Base-by-base conservation (phyloP, 2,797 vertebrate species). In the Onychomys torridus region DNA sequence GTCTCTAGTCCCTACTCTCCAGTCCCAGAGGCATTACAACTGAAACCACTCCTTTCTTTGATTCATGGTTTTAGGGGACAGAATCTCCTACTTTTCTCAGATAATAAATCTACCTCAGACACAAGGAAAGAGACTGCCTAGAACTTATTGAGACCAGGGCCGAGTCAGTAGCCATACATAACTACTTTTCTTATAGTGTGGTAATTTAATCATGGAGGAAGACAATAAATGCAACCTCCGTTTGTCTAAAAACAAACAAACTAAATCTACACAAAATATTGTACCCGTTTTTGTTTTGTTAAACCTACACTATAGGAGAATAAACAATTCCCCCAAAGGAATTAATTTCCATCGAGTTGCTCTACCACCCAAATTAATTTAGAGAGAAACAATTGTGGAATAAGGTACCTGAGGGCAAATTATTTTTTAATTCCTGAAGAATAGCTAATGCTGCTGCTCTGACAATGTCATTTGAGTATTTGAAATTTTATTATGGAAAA, bases 401-500 rank as follows among this genome's bases (percentile, higher is more conserved):
- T 90, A 87, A 6, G 23, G 59, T 55, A 79, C n/a, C 79, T 90
- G 16, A 89, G 97, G 97, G 85, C 27, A 94, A 37, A 71, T 85
- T 55, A 43, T 52, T 43, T 96, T 67, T 76, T 96, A 94, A 94
- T 90, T 92, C 55, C 43, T 93, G 40, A 94, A 89, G 95, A 96
- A 88, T 90, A 86, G 21, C 19, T 87, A 59, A 96, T 93, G 40
- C 43, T 95, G 96, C 77, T 78, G 79, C 8, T 96, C 90, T 71
- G 92, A 86, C 27, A 94, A 29, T 78, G 6, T 90, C 2, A 93
- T 95, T 87, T 90, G 89, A 97, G 95, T 92, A 97, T 97, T 86
- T 97, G 63, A 95, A 65, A 96, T 96, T 97, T 91, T 86, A 21
- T 23, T 95, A 96, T 94, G 85, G 84, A 37, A 89, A 93, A 97